phyloP scores from a whole-genome alignment of 2,113 vertebrate genomes.

The Spilogale gracilis region DNA sequence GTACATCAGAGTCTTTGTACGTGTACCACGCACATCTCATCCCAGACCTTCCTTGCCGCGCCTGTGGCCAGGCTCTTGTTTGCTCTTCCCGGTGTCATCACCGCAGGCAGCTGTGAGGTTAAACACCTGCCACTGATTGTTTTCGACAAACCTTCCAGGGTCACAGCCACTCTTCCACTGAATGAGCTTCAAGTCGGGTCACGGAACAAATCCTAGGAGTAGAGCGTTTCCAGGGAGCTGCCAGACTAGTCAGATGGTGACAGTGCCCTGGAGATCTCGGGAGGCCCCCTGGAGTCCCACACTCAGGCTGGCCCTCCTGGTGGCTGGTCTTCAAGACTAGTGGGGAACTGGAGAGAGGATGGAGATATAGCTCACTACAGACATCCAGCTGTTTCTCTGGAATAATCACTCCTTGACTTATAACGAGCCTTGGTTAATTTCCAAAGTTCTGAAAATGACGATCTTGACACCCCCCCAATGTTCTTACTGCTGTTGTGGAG shows the following conservation, averaged over 20 bases:
- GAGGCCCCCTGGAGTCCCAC: background rate
- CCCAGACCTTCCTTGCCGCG: background rate
- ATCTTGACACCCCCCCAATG: background rate
- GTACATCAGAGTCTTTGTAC: background rate
- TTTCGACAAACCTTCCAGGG: background rate
- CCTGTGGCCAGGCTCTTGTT: background rate
- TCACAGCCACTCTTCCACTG: background rate
- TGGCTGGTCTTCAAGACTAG: background rate
- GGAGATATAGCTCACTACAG: background rate
- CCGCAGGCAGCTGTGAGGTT: background rate
- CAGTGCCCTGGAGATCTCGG: no score
- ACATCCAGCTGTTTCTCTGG: background rate
- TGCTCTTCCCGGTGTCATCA: background rate
- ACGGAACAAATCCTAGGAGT: background rate
- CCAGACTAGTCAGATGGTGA: no score
- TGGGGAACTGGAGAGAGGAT: background rate
- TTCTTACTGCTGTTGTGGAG: background rate
- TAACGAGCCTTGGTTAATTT: background rate
- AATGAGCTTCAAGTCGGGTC: no score
- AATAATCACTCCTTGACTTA: background rate
- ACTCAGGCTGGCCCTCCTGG: background rate
- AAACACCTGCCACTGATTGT: background rate
- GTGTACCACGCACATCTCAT: background rate
- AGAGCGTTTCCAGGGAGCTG: background rate
- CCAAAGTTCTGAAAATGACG: background rate